A percentile compares a stretch with the other conserved stretches of the same genome.
Evolutionary conservation across 2,888 invertebrate species (phyloP).

Genomic region (Chaetogeoica ovagalla): DNA sequence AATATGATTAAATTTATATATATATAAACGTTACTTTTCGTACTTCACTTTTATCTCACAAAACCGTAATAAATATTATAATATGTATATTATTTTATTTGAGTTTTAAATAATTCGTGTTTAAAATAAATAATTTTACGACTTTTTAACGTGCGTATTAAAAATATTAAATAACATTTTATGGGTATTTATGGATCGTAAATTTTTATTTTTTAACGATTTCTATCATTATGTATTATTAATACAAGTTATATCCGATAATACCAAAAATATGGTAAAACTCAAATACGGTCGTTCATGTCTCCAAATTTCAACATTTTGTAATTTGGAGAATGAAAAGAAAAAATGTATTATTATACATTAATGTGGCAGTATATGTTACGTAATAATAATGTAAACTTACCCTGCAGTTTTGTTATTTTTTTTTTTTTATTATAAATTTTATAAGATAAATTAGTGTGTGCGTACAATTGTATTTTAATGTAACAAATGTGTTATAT

Average conservation of each 20-base stretch:
- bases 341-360: not conserved
- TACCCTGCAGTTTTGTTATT: not conserved
- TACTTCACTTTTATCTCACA: no score
- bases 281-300: slow-evolving; percentile 15
- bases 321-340: not conserved
- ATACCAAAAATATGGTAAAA: not conserved
- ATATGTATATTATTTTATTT: not conserved
- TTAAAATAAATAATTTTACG: no score
- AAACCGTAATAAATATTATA: no score
- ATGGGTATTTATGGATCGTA: not conserved
- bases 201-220: not conserved
- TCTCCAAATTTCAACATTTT: slow-evolving; percentile 7
- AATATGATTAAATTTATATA: no score
- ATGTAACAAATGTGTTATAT: no score
- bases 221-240: not conserved
- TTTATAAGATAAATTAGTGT: no score
- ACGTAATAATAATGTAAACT: not conserved
- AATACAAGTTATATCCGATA: not conserved
- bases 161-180: not conserved
- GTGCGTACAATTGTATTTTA: no score
- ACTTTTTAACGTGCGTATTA: no score
- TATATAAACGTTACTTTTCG: no score
- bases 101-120: not conserved
- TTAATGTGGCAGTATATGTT: not conserved
- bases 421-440: no score